phyloP scores from a whole-genome alignment of 2,113 vertebrate genomes.

The Dromaius novaehollandiae region DNA sequence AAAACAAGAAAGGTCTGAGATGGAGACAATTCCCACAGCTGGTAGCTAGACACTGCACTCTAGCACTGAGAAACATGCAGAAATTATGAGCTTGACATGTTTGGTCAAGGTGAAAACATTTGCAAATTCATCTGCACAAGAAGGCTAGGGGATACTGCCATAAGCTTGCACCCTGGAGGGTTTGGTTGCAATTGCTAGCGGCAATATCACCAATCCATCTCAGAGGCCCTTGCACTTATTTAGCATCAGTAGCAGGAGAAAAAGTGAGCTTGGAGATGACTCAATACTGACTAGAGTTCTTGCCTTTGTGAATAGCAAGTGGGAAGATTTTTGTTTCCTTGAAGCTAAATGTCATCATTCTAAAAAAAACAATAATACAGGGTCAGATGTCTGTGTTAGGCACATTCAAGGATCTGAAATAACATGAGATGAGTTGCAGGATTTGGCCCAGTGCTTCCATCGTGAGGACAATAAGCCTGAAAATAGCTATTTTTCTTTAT shows the following conservation, averaged over 20 bases:
- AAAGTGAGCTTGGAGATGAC: constrained; percentile 23
- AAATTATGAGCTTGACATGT: constrained; percentile 28
- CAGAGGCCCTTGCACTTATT: not conserved
- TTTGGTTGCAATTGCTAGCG: not conserved
- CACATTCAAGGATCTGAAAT: not conserved
- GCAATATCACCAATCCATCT: constrained; percentile 20
- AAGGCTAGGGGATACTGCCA: not conserved
- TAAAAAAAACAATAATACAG: not conserved
- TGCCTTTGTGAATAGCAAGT: not conserved
- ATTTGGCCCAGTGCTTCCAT: not conserved
- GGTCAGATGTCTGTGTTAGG: not conserved
- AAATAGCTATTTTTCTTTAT: not conserved
- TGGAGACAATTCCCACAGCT: not conserved
- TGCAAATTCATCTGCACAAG: constrained; percentile 5
- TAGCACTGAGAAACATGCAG: not conserved
- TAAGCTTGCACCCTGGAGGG: not conserved
- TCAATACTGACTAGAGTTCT: constrained; percentile 1
- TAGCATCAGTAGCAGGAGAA: not conserved
- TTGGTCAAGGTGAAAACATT: constrained; percentile 60
- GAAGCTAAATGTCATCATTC: not conserved
- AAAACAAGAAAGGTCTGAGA: constrained; percentile 1
- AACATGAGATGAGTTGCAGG: not conserved
- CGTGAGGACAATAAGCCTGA: not conserved
- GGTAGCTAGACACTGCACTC: not conserved
- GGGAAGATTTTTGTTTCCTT: not conserved